A percentile compares a stretch with the other conserved stretches of the same genome.
Evolutionary conservation across 2,888 invertebrate genomes (phyloP).

Genomic region (Platypus cylindrus): DNA sequence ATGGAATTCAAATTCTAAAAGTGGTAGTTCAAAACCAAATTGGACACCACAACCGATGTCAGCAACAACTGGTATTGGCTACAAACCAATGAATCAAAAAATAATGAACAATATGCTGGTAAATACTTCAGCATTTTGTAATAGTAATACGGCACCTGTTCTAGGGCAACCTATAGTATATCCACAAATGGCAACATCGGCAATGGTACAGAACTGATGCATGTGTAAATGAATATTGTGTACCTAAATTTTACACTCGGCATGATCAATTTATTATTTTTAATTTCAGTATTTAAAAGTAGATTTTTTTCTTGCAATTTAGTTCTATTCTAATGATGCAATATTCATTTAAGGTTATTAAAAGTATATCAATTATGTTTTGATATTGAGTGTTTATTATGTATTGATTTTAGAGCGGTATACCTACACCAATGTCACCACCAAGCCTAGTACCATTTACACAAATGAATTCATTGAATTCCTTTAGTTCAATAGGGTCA

Average conservation of each 20-base stretch:
- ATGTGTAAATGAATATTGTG: too few species aligned
- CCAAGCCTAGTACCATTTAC: too few species aligned
- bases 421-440: conserved; percentile 27
- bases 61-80: conserved; percentile 75
- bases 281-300: conserved; percentile 4
- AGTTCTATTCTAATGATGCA: conserved; percentile 1
- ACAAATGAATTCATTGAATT: conserved; percentile 26
- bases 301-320: neutral
- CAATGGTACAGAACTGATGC: conserved; percentile 27
- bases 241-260: too few species aligned
- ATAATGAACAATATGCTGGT: conserved; percentile 24
- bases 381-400: too few species aligned
- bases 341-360: too few species aligned
- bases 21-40: conserved; percentile 67
- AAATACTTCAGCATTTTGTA: conserved; percentile 26
- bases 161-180: conserved; percentile 21
- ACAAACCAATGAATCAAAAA: conserved; percentile 64
- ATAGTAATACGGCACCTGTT: conserved; percentile 4
- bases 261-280: too few species aligned
- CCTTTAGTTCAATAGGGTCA: conserved; percentile 25
- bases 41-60: conserved; percentile 87
- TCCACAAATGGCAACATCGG: conserved; percentile 30
- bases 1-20: conserved; percentile 86
- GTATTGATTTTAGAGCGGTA: too few species aligned
- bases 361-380: too few species aligned